Conservation (phyloP, 2,113 vertebrate species). For the Cryptomyrus ogoouensis region DNA sequence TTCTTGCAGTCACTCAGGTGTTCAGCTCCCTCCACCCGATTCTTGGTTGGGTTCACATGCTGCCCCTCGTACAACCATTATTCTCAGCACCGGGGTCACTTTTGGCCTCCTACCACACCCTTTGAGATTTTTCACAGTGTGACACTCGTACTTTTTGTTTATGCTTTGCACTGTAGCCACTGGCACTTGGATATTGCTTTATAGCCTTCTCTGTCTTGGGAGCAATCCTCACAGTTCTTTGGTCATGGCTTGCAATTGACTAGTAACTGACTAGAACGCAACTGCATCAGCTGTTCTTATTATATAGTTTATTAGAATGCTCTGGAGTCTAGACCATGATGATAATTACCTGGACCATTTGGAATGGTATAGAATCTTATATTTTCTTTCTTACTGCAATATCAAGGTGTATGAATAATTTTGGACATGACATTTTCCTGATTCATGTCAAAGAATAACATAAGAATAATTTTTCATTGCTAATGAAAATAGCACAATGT, state of each 20-base stretch:
- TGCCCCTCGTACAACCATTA: neutral
- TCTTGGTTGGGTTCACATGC: neutral
- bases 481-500: neutral
- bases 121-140: no score
- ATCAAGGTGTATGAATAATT: neutral
- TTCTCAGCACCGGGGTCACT: neutral
- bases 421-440: neutral
- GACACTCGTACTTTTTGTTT: neutral
- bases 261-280: neutral
- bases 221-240: neutral
- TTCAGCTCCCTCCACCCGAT: neutral
- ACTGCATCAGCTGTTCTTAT: neutral
- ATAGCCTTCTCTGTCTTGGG: neutral
- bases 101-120: neutral
- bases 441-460: neutral
- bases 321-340: neutral
- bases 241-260: neutral
- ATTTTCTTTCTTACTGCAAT: neutral
- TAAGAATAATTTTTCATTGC: neutral
- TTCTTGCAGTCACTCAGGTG: no score
- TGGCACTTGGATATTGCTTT: neutral
- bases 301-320: neutral
- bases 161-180: neutral
- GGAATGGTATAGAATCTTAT: neutral
- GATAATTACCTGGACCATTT: neutral